These are phyloP conservation scores for Pentalonia nigronervosa DNA, from an alignment of 1,140 invertebrate species.

Conservation along the genomic window DNA sequence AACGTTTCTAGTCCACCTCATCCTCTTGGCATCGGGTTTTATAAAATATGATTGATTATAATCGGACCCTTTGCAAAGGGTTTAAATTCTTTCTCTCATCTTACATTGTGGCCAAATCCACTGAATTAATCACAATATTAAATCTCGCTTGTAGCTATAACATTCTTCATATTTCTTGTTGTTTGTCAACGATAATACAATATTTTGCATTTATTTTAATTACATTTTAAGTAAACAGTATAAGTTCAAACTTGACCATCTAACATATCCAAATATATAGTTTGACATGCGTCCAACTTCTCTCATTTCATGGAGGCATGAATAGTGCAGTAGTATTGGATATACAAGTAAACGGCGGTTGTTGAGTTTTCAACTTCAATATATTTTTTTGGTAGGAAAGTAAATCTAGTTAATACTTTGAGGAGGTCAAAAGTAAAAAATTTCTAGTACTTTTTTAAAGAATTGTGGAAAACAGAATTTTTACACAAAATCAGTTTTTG, in stretches of 20 bases:
- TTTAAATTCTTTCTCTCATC: neutral
- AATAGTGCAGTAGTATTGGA: neutral
- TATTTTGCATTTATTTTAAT: neutral
- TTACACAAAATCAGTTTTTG: no score
- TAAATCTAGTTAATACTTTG: no score
- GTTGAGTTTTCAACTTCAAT: no score
- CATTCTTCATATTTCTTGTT: neutral
- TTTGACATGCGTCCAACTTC: neutral
- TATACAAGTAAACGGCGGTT: no score
- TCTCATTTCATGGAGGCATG: neutral
- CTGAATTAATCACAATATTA: slow-evolving; percentile 49
- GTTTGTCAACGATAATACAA: neutral
- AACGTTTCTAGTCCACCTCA: slow-evolving; percentile 1
- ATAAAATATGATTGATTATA: slow-evolving; percentile 55
- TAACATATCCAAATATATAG: neutral
- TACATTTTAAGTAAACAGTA: neutral
- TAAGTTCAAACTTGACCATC: neutral
- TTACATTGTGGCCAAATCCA: neutral
- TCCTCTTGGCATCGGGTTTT: neutral
- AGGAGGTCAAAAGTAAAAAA: no score
- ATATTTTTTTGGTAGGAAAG: no score
- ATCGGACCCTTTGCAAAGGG: neutral
- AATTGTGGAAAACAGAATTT: no score
- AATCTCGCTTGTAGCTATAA: neutral
- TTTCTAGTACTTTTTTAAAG: no score